Evolutionary conservation across 1,140 invertebrate species (phyloP), one percentile per base, ranked within the genome.

Genomic region (Drosophila pandora): DNA sequence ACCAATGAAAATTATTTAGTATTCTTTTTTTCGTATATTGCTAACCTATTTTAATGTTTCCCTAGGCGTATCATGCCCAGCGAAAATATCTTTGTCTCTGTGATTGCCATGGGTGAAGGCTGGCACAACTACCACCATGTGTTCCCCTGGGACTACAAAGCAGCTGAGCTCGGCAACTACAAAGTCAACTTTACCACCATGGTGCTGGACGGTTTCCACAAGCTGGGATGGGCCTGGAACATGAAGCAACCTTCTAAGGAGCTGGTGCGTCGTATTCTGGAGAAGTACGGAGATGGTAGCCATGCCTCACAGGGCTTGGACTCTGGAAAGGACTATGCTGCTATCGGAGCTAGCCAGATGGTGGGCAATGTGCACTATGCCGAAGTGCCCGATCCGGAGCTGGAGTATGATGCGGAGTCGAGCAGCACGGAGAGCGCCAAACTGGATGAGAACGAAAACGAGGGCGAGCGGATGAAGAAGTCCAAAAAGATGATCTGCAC

Each of bases 91-190:
- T 91, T 92, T 3, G 95, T 95, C 0, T 93, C 94, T 0, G 65
- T 95, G 2, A 72, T 95, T 10, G 91, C 93, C 2, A 91, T 94
- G 70, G 95, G 95, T 0, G 95, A 96, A 92, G 97, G 97, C 13
- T 97, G 96, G 94, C 97, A 98, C 92, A 98, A 98, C 92, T 98
- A 97, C 91, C 97, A 98, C 90, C 97, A 98, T 90, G 95, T 95
- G 0, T 98, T 98, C 91, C 97, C 97, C 1, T 96, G 95, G 92
- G 92, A 93, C 52, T 96, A 96, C 90, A 94, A 94, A 52, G 93
- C 95, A 34, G 94, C 94, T 47, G 96, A 97, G 78, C 82, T 94
- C 58, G 93, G 93, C 12, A 92, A 92, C 53, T 93, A 93, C 54
- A 53, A 54, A 1, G 76, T 91, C 10, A 92, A 92, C 68, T 76